Evolutionary conservation across 2,888 invertebrate species (phyloP).

Genomic region (Diploptera punctata): DNA sequence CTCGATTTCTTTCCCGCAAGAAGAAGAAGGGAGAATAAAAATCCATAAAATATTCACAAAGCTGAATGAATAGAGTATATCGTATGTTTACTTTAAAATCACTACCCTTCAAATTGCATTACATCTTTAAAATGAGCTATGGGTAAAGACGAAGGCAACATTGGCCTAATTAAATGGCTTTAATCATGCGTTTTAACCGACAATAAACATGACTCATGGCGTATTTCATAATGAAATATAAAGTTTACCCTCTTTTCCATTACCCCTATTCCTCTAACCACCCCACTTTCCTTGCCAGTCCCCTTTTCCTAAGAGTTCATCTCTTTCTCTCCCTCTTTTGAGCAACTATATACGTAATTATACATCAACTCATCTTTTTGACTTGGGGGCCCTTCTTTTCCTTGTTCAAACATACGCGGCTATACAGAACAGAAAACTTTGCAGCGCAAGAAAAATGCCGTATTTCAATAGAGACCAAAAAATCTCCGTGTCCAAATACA

Average conservation of each 20-base stretch:
- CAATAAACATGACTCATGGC: slow-evolving; percentile 26
- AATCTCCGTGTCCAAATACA: not conserved
- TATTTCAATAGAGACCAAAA: not conserved
- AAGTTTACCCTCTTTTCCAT: slow-evolving; percentile 21
- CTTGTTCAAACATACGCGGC: slow-evolving; percentile 19
- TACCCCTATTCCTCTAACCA: not conserved
- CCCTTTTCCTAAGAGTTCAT: not conserved
- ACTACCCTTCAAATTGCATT: slow-evolving; percentile 8
- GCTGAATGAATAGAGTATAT: not conserved
- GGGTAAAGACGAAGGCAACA: not conserved
- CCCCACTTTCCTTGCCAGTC: slow-evolving; percentile 2
- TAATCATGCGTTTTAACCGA: slow-evolving; percentile 25
- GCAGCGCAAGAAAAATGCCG: not conserved
- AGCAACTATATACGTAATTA: slow-evolving; percentile 27
- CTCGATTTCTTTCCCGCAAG: not conserved
- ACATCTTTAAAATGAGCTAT: not conserved
- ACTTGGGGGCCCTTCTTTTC: slow-evolving; percentile 17
- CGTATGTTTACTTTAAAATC: slow-evolving; percentile 14
- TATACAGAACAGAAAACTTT: slow-evolving; percentile 4
- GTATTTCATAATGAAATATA: slow-evolving; percentile 21
- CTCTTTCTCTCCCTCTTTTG: slow-evolving; percentile 17
- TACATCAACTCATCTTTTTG: slow-evolving; percentile 25
- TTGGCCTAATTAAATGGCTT: slow-evolving; percentile 18
- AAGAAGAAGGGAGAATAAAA: not conserved
- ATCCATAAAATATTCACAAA: not conserved